Conservation (phyloP, 2,888 invertebrate genomes). For the Acleris emargana region DNA sequence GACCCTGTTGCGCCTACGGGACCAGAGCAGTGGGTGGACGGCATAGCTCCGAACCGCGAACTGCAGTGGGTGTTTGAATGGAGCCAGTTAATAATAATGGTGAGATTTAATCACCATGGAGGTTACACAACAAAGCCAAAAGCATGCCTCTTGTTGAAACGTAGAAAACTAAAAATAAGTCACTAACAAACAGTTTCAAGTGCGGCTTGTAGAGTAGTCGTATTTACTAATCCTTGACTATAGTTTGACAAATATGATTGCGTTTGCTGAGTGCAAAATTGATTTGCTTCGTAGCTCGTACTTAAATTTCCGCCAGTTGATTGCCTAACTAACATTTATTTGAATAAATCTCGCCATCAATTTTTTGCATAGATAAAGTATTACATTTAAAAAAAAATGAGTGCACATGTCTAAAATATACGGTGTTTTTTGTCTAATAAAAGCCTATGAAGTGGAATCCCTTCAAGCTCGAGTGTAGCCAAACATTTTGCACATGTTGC, state of each 20-base stretch:
- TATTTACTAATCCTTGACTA: slow-evolving; percentile 36
- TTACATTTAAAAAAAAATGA: not conserved
- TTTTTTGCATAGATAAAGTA: not conserved
- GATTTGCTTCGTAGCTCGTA: slow-evolving; percentile 17
- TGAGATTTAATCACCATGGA: slow-evolving; percentile 83
- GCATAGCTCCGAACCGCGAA: slow-evolving; percentile 77
- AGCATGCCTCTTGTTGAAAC: slow-evolving; percentile 74
- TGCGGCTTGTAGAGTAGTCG: slow-evolving; percentile 52
- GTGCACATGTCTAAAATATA: slow-evolving; percentile 25
- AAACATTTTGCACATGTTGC: slow-evolving; percentile 75
- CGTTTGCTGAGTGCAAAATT: slow-evolving; percentile 14
- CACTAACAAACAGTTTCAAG: slow-evolving; percentile 38
- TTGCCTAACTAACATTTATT: slow-evolving; percentile 22
- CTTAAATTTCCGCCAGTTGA: slow-evolving; percentile 27
- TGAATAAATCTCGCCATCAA: slow-evolving; percentile 2
- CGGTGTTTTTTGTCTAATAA: slow-evolving; percentile 20
- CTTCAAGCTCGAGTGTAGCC: slow-evolving; percentile 52
- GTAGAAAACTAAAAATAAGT: slow-evolving; percentile 66
- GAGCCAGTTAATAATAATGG: slow-evolving; percentile 84
- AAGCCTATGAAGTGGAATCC: slow-evolving; percentile 48
- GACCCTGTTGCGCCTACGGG: slow-evolving; percentile 83
- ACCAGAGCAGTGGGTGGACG: slow-evolving; percentile 81
- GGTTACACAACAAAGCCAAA: slow-evolving; percentile 78
- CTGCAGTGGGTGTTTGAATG: slow-evolving; percentile 83
- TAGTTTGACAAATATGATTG: slow-evolving; percentile 22